Base-by-base conservation (phyloP, 2,888 invertebrate genomes). In the Lasius platythorax region DNA sequence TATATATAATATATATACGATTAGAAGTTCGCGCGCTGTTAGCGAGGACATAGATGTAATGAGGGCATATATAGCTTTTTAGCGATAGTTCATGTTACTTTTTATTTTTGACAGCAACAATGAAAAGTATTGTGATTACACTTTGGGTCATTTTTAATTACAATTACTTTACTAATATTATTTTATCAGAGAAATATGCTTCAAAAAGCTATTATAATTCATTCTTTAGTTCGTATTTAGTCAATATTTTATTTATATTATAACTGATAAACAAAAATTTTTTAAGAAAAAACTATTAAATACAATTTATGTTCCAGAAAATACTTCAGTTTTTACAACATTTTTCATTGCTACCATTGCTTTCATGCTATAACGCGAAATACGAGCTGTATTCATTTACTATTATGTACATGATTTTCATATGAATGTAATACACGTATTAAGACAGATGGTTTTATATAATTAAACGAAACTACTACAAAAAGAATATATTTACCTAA, bases 51-150 rank as follows among this genome's bases (percentile, higher is more conserved):
- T 50, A 50, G 50, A 5, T 50, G 5, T 50, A 50, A 50, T 5
- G 18, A 50, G 6, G n/a, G 2, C 8, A 53, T 53, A 53, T n/a
- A 53, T 64, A 43, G 50, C 3, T 76, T 76, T 46, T 46, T n/a
- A 75, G 43, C n/a, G 5, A 46, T 46, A 46, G 9, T 75, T 5
- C 1, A 61, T 73, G 8, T 75, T 63, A 75, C 18, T 76, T 76
- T 66, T 63, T 74, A 63, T 28, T 33, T 75, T 64, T 4, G 50
- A 75, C 30, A 50, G 37, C 40, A 63, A 28, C n/a, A 66, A 76
- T 53, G 23, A 64, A 66, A 76, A 28, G 15, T 72, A 75, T 33
- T 12, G 23, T 46, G 23, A 63, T 9, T 2, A n/a, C 63, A 63
- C 33, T 63, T 61, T 30, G 6, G 6, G 12, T 61, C 33, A 43